phyloP scores from a whole-genome alignment of 2,888 invertebrate species.

The Orchesella flavescens region DNA sequence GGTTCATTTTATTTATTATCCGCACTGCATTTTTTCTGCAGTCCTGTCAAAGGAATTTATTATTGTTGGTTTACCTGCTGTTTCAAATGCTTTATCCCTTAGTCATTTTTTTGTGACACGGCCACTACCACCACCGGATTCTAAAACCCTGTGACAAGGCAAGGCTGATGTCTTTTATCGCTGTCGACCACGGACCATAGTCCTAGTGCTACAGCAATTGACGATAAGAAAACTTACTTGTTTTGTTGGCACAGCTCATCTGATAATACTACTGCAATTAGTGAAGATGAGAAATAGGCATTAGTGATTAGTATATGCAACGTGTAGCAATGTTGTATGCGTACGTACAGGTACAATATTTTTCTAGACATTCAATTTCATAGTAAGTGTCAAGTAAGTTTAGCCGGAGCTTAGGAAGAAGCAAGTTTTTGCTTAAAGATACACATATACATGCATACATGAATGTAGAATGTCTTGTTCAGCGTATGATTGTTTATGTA shows the following conservation, averaged over 20 bases:
- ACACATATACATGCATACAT: not conserved
- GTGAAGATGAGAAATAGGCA: conserved; percentile 25
- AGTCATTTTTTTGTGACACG: not conserved
- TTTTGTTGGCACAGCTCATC: conserved; percentile 30
- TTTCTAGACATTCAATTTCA: no score
- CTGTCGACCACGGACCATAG: not conserved
- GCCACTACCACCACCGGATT: not conserved
- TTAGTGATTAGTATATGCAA: conserved; percentile 45
- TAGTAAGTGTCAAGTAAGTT: no score
- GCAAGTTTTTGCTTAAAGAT: conserved; percentile 5
- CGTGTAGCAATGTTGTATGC: conserved; percentile 1
- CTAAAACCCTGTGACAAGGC: not conserved
- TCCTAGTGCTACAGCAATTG: not conserved
- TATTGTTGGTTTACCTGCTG: conserved; percentile 52
- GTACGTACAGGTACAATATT: no score
- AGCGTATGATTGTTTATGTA: not conserved
- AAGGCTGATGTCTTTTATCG: not conserved
- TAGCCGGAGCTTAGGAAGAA: not conserved
- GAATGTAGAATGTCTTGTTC: no score
- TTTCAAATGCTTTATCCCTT: conserved; percentile 23
- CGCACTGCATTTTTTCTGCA: conserved; percentile 41
- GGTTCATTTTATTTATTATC: conserved; percentile 27
- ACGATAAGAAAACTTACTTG: not conserved
- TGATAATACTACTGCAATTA: conserved; percentile 52
- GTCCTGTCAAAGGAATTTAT: conserved; percentile 46